Conservation (phyloP, 2,888 invertebrate genomes). For the Cataglyphis altisquamis region DNA sequence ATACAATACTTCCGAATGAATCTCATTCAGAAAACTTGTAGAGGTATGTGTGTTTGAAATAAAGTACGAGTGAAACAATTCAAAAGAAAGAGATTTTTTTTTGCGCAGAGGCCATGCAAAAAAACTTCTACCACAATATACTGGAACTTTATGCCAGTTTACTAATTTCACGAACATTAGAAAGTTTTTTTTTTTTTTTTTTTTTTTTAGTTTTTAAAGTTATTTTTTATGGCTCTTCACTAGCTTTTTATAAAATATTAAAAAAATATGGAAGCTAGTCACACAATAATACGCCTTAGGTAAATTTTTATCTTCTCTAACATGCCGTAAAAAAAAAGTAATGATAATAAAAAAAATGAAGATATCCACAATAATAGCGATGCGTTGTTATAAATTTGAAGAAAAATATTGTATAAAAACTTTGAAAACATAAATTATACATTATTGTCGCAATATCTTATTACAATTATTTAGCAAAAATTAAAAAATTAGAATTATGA, state of each 20-base stretch:
- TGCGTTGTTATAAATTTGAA: neutral
- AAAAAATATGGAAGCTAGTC: conserved; percentile 38
- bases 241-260: conserved; percentile 59
- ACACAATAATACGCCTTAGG: conserved; percentile 11
- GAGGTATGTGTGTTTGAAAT: conserved; percentile 68
- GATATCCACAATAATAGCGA: conserved; percentile 13
- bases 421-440: conserved; percentile 19
- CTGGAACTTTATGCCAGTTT: conserved; percentile 57
- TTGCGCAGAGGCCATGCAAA: conserved; percentile 49
- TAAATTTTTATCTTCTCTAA: neutral
- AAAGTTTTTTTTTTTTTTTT: conserved; percentile 51
- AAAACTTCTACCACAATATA: conserved; percentile 62
- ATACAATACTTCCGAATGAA: conserved; percentile 54
- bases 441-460: neutral
- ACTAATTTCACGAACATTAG: conserved; percentile 38
- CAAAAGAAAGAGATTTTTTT: conserved; percentile 56
- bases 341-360: conserved; percentile 27
- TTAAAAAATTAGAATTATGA: neutral
- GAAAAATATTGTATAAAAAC: conserved; percentile 10
- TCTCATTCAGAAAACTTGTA: conserved; percentile 61
- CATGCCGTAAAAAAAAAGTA: neutral
- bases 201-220: conserved; percentile 38
- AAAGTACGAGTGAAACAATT: conserved; percentile 58
- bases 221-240: conserved; percentile 42
- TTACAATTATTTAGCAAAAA: neutral